These are phyloP conservation scores for Peromyscus polionotus DNA, from an alignment of 2,113 vertebrate genomes.

Conservation along the genomic window DNA sequence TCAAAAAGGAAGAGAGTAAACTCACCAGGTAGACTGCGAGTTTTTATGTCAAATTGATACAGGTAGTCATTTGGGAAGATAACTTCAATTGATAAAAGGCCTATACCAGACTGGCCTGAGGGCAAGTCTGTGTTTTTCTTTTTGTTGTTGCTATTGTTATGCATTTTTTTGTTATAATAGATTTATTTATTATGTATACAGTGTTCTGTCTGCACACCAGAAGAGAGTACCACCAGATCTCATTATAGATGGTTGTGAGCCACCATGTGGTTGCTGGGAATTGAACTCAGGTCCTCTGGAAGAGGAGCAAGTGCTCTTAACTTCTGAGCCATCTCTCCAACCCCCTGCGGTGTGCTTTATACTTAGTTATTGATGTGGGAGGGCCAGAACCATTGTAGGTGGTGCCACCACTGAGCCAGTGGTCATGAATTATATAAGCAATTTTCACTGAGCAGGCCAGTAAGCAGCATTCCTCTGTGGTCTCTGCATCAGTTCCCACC, in stretches of 20 bases:
- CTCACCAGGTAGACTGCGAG: not conserved
- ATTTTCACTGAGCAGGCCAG: not conserved
- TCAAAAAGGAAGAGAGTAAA: not conserved
- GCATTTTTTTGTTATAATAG: too few relatives aligned
- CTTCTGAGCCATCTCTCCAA: too few relatives aligned
- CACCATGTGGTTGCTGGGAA: too few relatives aligned
- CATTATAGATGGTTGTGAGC: too few relatives aligned
- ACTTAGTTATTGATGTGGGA: not conserved
- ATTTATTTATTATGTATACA: too few relatives aligned
- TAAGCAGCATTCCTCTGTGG: not conserved
- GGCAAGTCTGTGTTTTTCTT: not conserved
- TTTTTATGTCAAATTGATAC: not conserved
- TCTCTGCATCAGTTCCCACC: not conserved
- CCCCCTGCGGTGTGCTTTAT: not conserved
- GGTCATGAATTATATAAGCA: not conserved
- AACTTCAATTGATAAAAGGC: not conserved
- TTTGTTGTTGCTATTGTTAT: too few relatives aligned
- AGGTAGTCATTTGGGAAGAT: not conserved
- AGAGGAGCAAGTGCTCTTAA: too few relatives aligned
- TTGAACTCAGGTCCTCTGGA: too few relatives aligned
- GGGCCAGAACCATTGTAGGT: not conserved
- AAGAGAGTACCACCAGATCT: too few relatives aligned
- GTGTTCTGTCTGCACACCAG: too few relatives aligned
- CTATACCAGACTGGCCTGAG: not conserved
- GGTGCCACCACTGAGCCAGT: not conserved